Base-by-base conservation (phyloP, 2,113 vertebrate species). In the Halcyon malimbica region DNA sequence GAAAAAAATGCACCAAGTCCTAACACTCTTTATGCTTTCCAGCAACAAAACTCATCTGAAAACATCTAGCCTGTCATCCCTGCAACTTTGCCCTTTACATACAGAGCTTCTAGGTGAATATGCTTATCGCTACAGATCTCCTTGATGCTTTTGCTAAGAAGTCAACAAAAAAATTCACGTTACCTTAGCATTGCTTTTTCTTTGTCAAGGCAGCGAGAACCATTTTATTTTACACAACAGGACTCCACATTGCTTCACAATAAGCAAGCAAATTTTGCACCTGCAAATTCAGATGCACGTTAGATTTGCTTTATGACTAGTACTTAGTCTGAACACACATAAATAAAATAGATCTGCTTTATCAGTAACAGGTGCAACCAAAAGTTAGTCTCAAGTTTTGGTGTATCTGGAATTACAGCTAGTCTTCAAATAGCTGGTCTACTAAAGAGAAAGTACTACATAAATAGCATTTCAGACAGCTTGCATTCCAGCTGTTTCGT, bases 41-140 rank as follows among this genome's bases (percentile, higher is more conserved):
- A 90, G 92, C 77, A 64, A 57, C 41, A 96, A 96, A 97, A 92
- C 53, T 86, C 69, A 59, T 91, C 90, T 95, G 31, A 73, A 60
- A 96, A 94, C 78, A 91, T 90, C 78, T n/a, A 87, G 57, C 50
- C 79, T 97, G 94, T 94, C 94, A 96, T 75, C 78, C 93, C 65
- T 78, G 77, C 73, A 93, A 44, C 78, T 76, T 92, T 96, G 93
- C 91, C 91, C 97, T 97, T 97, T 96, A 88, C 37, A 63, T 68
- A 76, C 41, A 78, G 57, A 85, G 59, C 63, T 74, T 85, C 51
- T 68, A 80, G 59, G 81, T 81, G 90, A 83, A 81, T 90, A 33
- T 83, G 88, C 46, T 83, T 89, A 95, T 68, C 1, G 2, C 37
- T 67, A 79, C 83, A 91, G 51, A 87, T 89, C 80, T 82, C 24